These are phyloP conservation scores for Frankliniella fusca DNA, from an alignment of 2,888 invertebrate species.

Conservation along the genomic window DNA sequence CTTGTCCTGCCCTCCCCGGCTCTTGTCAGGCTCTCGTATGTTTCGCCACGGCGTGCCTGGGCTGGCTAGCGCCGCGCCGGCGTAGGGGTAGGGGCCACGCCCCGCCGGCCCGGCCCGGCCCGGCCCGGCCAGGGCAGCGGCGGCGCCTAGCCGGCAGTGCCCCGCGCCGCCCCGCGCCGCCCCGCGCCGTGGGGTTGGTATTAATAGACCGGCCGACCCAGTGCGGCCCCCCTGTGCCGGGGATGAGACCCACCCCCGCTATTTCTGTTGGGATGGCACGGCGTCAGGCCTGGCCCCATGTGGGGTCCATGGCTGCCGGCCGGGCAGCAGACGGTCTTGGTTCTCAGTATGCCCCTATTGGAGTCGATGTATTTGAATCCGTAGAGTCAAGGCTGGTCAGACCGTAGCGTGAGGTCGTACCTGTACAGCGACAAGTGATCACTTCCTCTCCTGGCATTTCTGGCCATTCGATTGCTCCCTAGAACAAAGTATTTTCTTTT, in stretches of 20 bases:
- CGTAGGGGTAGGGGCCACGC: background rate
- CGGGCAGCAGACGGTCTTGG: too few relatives aligned
- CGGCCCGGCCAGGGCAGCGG: background rate
- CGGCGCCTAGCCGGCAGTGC: background rate
- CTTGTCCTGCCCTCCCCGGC: background rate
- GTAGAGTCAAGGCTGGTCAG: too few relatives aligned
- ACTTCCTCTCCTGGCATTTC: too few relatives aligned
- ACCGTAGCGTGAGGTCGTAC: too few relatives aligned
- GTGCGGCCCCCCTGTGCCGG: background rate
- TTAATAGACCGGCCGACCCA: background rate
- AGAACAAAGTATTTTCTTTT: too few relatives aligned
- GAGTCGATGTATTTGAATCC: too few relatives aligned
- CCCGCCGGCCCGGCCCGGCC: background rate
- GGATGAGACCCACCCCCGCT: constrained; percentile 16
- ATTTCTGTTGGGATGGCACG: background rate
- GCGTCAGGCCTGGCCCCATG: too few relatives aligned
- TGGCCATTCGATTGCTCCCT: too few relatives aligned
- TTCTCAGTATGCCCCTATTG: too few relatives aligned
- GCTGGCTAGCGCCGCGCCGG: background rate
- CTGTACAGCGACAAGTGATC: too few relatives aligned
- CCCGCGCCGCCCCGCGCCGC: too few relatives aligned
- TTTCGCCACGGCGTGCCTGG: background rate
- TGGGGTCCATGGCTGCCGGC: too few relatives aligned
- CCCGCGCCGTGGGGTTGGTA: background rate
- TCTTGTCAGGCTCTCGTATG: background rate